phyloP scores from a whole-genome alignment of 2,797 vertebrate genomes.

The Eutrigla gurnardus region DNA sequence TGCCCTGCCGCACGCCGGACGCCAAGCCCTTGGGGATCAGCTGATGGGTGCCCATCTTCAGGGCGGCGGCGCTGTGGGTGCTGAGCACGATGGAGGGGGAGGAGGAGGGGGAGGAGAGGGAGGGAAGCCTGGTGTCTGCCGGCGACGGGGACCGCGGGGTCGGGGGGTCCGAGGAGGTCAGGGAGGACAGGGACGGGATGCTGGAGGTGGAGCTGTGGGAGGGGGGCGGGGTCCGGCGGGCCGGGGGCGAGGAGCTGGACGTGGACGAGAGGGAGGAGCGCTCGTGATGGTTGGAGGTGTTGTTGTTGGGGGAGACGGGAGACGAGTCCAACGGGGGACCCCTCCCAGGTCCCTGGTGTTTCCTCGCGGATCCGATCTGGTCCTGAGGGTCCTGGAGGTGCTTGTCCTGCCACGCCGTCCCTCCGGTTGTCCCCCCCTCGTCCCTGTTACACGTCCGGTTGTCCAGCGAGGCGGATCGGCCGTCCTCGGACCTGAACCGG shows the following conservation, averaged over 20 bases:
- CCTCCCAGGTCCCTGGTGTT: slow-evolving; percentile 37
- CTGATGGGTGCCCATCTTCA: slow-evolving; percentile 92
- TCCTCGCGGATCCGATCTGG: too few relatives aligned
- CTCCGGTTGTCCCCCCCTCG: slow-evolving; percentile 53
- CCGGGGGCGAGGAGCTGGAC: slow-evolving; percentile 53
- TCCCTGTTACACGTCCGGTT: slow-evolving; percentile 62
- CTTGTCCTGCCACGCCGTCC: slow-evolving; percentile 55
- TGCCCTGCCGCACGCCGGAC: slow-evolving; percentile 79
- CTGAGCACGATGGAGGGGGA: slow-evolving; percentile 85
- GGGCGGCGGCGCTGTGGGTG: slow-evolving; percentile 89
- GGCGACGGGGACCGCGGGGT: slow-evolving; percentile 80
- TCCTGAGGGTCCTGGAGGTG: slow-evolving; percentile 41
- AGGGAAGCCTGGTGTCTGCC: slow-evolving; percentile 73
- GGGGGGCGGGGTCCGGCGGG: slow-evolving; percentile 49
- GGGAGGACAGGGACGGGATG: slow-evolving; percentile 76
- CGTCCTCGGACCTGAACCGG: slow-evolving; percentile 72
- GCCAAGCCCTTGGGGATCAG: slow-evolving; percentile 92
- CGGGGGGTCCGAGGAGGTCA: slow-evolving; percentile 78
- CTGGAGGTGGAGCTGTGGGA: slow-evolving; percentile 76
- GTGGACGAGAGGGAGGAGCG: slow-evolving; percentile 52
- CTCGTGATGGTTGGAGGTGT: slow-evolving; percentile 47
- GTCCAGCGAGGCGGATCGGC: slow-evolving; percentile 62
- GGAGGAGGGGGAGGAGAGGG: slow-evolving; percentile 74
- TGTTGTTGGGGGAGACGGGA: slow-evolving; percentile 50
- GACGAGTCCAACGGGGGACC: slow-evolving; percentile 26